A percentile compares a stretch with the other conserved stretches of the same genome.
These are phyloP conservation scores for Vulpes lagopus DNA, from an alignment of 2,113 vertebrate species.

Conservation along the genomic window DNA sequence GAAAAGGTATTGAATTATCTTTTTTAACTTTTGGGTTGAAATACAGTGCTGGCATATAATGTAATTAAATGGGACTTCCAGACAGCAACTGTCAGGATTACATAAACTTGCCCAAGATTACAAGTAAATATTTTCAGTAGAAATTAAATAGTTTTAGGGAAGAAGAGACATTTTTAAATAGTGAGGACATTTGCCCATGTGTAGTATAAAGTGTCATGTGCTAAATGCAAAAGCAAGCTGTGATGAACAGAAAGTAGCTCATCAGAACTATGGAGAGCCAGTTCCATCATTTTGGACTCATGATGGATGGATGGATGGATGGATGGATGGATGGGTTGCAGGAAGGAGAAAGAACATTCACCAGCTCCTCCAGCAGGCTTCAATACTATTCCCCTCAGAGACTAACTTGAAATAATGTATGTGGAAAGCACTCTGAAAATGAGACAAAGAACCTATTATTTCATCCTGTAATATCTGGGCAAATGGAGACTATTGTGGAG, in stretches of 20 bases:
- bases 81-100: neutral
- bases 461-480: neutral
- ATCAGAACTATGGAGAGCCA: neutral
- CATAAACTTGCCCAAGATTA: neutral
- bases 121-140: neutral
- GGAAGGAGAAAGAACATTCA: neutral
- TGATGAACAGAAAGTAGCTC: neutral
- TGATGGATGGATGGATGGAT: neutral
- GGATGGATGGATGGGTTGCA: neutral
- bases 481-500: neutral
- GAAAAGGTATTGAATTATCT: neutral
- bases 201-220: neutral
- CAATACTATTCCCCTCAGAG: neutral
- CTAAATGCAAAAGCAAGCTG: neutral
- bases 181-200: neutral
- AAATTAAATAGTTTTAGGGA: conserved; percentile 17
- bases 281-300: neutral
- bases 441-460: neutral
- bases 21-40: neutral
- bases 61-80: neutral
- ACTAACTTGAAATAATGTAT: neutral
- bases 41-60: neutral
- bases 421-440: neutral
- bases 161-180: neutral
- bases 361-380: neutral